These are phyloP conservation scores for Noctua janthe DNA, from an alignment of 2,888 invertebrate species.

Conservation along the genomic window DNA sequence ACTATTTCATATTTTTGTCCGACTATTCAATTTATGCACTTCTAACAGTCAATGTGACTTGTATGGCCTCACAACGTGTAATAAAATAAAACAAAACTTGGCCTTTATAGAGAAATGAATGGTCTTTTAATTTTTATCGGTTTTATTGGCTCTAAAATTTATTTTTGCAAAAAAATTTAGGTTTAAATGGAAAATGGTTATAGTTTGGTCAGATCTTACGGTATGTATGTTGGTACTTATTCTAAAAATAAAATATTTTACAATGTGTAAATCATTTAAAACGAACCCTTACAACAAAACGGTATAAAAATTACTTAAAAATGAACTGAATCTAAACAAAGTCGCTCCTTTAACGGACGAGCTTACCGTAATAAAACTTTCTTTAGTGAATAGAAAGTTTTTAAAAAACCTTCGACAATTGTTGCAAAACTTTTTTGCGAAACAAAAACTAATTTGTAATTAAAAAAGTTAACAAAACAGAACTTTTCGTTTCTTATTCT, in stretches of 20 bases:
- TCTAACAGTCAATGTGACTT: slow-evolving; percentile 28
- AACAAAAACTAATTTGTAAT: slow-evolving; percentile 21
- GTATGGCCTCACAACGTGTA: slow-evolving; percentile 5
- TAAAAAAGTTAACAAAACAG: slow-evolving; percentile 30
- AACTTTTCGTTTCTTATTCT: slow-evolving; percentile 38
- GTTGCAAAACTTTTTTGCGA: slow-evolving; percentile 51
- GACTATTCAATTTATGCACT: slow-evolving; percentile 6
- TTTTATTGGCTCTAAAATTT: slow-evolving; percentile 9
- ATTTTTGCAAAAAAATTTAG: neutral
- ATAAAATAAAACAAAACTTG: slow-evolving; percentile 24
- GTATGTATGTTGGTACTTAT: neutral
- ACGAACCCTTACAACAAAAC: slow-evolving; percentile 27
- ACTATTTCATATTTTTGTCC: slow-evolving; percentile 24
- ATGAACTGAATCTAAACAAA: slow-evolving; percentile 42
- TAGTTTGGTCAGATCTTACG: neutral
- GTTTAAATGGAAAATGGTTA: neutral
- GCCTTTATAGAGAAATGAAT: neutral
- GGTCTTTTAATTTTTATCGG: slow-evolving; percentile 11
- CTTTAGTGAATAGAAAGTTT: slow-evolving; percentile 56
- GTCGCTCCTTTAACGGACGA: slow-evolving; percentile 36
- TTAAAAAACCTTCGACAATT: slow-evolving; percentile 46
- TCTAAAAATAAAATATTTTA: neutral
- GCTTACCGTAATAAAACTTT: slow-evolving; percentile 65
- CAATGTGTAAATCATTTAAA: slow-evolving; percentile 10
- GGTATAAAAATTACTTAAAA: slow-evolving; percentile 19